phyloP scores from a whole-genome alignment of 1,140 invertebrate species.

The Magallana angulata region DNA sequence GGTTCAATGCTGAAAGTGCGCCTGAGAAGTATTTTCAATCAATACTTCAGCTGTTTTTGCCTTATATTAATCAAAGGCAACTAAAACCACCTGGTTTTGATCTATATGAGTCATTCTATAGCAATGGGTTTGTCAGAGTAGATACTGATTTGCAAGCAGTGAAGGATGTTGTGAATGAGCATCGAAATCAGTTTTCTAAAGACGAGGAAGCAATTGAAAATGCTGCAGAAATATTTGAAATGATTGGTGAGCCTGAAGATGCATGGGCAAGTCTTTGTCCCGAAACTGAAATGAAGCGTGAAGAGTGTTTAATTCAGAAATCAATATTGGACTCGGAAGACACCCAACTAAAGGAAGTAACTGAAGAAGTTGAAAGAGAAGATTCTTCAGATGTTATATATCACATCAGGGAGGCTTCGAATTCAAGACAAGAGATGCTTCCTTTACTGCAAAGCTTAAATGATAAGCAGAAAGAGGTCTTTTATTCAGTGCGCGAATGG shows the following conservation, averaged over 20 bases:
- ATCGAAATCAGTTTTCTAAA: background rate
- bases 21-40: no score
- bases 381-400: background rate
- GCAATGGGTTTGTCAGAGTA: background rate
- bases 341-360: background rate
- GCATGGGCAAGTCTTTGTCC: constrained; percentile 37
- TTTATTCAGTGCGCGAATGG: constrained; percentile 41
- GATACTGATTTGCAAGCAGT: background rate
- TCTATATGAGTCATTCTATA: background rate
- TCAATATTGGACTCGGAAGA: background rate
- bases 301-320: background rate
- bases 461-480: constrained; percentile 17
- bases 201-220: constrained; percentile 12
- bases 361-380: background rate
- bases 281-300: background rate
- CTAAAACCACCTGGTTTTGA: background rate
- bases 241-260: background rate
- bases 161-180: constrained; percentile 1
- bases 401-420: background rate
- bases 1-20: no score
- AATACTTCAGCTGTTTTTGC: background rate
- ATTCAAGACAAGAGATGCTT: no score
- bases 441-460: no score
- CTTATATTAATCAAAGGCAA: background rate
- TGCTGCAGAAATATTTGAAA: background rate